Base-by-base conservation (phyloP, 2,113 vertebrate genomes). In the Tringa solitaria region DNA sequence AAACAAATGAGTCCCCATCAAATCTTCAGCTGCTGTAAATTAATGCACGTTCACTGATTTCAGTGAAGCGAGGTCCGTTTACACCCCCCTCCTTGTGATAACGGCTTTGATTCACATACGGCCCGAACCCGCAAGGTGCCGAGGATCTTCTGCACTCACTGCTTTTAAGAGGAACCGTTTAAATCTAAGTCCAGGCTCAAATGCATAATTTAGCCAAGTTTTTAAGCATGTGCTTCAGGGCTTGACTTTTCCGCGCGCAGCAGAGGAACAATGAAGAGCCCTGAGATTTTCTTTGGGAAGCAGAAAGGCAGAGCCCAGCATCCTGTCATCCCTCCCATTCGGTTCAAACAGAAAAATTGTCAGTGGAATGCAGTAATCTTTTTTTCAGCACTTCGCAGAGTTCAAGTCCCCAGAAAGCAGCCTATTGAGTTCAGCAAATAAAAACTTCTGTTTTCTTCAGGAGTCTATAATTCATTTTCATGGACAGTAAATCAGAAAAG, bases 401-500 rank as follows among this genome's bases (percentile, higher is more conserved):
- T 96, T 96, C 87, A 96, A 91, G 87, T 93, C 92, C 96, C 89
- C 87, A 96, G 81, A 96, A 95, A 95, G 84, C 70, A 94, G 72
- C 75, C 85, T 92, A 96, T 90, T 95, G 94, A 97, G 93, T 95
- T 93, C 96, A 96, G 91, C 91, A 95, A 95, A 97, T 96, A 96
- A 97, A 96, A 97, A 96, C 84, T 82, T 95, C 81, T 93, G 91
- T 92, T 95, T 94, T 91, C 82, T 88, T 69, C 74, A n/a, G 61
- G 24, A 92, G 97, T 93, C 60, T 89, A 82, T 94, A 97, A 97
- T 77, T 97, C 92, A 97, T 93, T 95, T 98, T 95, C 96, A 97
- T 96, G 97, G 93, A 97, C 96, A 94, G 97, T 97, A 98, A 98
- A 97, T 96, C 91, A 96, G 83, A 72, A 84, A 89, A 81, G 59